Base-by-base conservation (phyloP, 1,140 invertebrate genomes). In the Drosophila funebris region DNA sequence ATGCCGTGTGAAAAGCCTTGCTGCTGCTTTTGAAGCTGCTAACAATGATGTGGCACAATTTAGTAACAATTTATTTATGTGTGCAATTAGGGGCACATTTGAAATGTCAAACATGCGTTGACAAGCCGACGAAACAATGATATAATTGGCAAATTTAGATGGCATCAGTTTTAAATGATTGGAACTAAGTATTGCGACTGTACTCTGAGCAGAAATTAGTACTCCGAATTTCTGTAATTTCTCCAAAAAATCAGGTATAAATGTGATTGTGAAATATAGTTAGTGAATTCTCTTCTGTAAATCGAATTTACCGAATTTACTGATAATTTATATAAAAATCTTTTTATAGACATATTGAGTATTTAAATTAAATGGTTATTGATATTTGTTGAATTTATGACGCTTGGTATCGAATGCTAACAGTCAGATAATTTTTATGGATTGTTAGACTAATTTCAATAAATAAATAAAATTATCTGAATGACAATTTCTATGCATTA, bases 51-150 rank as follows among this genome's bases (percentile, higher is more conserved):
- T 74, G 61, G 56, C 67, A 70, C 71, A 88, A 88, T 88, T 88
- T 87, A 88, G 76, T 52, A 72, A 78, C 78, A 87, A 85, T 85
- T 80, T 85, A 84, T 84, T 84, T 85, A 85, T 85, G 63, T 60
- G 76, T 44, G 68, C 73, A 84, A 85, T 85, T 85, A 76, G 68
- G 52, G 68, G 48, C 29, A 18, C 41, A 73, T 68, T 68, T 50
- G 75, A 83, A 83, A 61, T 63, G 57, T 37, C 52, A 66, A 61
- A 46, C 48, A 64, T 20, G 46, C 53, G 46, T 46, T 63, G 46
- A 62, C 67, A 68, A 11, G 29, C 41, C 48, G 33, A 70, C 56
- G 71, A 66, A 61, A 64, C 48, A 70, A 39, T 57, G 73, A 46
- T 56, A 33, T 56, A 67, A 68, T 31, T 41, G 27, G 52, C 60